Base-by-base conservation (phyloP, 2,797 vertebrate genomes). In the Melanotaenia maccullochi region DNA sequence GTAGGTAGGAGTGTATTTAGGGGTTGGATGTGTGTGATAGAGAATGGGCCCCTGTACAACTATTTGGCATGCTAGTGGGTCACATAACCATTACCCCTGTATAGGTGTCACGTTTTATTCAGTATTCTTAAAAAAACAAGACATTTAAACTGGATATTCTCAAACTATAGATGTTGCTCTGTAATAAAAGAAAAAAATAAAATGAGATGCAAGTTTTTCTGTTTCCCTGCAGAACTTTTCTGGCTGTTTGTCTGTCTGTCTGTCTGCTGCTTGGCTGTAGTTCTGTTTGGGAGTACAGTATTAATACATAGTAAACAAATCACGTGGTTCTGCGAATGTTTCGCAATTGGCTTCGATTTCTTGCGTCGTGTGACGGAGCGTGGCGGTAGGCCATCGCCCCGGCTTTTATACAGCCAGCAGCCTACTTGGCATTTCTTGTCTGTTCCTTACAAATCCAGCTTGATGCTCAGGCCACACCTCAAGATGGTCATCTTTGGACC, bases 321-420 rank as follows among this genome's bases (percentile, higher is more conserved):
- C 93, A 95, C 92, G 91, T 95, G 94, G 79, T 44, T 74, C 66
- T 9, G 68, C 75, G 30, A 87, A 90, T 87, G 77, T 90, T 92
- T 87, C 72, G 82, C 93, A 85, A 94, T 95, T 95, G 94, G 94
- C 89, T 89, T 90, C n/a, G 72, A 84, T 71, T 64, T 75, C 72
- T 88, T 87, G 86, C 87, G 89, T 93, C 86, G 85, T 90, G 70
- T 95, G 94, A 94, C 87, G 83, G 68, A 60, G 84, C 87, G 25
- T 65, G 66, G 75, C 56, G 79, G 72, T 59, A 92, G 88, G 91
- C 90, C 93, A 84, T 92, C 88, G 88, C 93, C 91, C 90, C 75
- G 79, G 90, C 84, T 93, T 90, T 95, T 94, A 95, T 93, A 92
- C 89, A 73, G 83, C 87, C 82, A 72, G 56, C 78, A 24, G 59